Evolutionary conservation across 2,797 vertebrate species (phyloP), one percentile per base, ranked within the genome.

Genomic region (Thamnophis elegans): DNA sequence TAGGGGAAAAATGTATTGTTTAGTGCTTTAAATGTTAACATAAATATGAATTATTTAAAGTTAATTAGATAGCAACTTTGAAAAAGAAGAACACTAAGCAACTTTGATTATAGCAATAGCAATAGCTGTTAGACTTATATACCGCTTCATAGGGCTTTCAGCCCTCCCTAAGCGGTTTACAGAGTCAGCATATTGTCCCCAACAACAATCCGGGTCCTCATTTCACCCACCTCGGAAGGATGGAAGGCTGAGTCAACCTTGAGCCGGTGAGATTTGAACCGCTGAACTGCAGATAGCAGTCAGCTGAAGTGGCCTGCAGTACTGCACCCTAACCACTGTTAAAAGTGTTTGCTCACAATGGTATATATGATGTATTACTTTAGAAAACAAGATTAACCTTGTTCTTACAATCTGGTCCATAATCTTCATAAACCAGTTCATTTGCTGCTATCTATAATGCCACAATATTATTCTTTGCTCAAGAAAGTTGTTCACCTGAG

Each of bases 31-130:
- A 14, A 86, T 14, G 58, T 91, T 82, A 86, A 88, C 0, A n/a
- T 87, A 93, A 95, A 85, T 14, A 36, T 60, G 51, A 93, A 60
- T 87, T 94, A 88, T 26, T 92, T 94, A 88, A 28, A 94, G 94
- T 68, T 91, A 93, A 93, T 91, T 26, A 12, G 25, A 53, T n/a
- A 18, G 3, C 87, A 93, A 92, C 32, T 22, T 1, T 94, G 42
- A 26, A 93, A 85, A 16, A 56, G 53, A 93, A 26, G 16, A 11
- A 36, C 32, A 36, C 7, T 10, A 0, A 90, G 47, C 88, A 36
- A 6, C 3, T 73, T 1, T 55, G 56, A 42, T 94, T 93, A 59
- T 92, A n/a, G n/a, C n/a, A n/a, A n/a, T n/a, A n/a, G n/a, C n/a
- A n/a, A n/a, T n/a, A n/a, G n/a, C n/a, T 87, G n/a, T n/a, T n/a